Conservation (phyloP, 1,140 invertebrate species). For the Platyscapa corneri region DNA sequence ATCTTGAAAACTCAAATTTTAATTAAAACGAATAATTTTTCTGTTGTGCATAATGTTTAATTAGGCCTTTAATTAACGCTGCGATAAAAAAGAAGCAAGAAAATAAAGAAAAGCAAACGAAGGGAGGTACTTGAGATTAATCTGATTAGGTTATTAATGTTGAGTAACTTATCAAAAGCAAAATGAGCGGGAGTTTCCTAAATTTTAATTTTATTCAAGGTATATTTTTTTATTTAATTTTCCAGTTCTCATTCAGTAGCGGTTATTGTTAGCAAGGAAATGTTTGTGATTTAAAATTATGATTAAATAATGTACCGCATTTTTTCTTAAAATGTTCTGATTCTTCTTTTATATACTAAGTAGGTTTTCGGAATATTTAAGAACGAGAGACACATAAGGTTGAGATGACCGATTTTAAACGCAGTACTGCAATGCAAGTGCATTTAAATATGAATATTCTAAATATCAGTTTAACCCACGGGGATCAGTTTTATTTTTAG, state of each 20-base stretch:
- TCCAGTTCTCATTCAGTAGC: background rate
- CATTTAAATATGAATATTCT: background rate
- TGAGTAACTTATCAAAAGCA: too few relatives aligned
- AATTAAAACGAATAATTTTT: too few relatives aligned
- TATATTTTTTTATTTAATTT: background rate
- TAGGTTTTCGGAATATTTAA: background rate
- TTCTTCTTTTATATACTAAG: background rate
- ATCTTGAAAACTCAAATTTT: too few relatives aligned
- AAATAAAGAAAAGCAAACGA: too few relatives aligned
- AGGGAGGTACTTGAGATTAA: too few relatives aligned
- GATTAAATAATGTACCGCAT: background rate
- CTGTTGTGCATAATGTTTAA: too few relatives aligned
- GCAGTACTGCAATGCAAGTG: background rate
- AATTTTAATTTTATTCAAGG: background rate
- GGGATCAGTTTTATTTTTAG: background rate
- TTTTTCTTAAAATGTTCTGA: background rate
- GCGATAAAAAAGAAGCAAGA: too few relatives aligned
- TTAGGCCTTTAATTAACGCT: too few relatives aligned
- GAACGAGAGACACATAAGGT: background rate
- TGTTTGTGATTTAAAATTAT: background rate
- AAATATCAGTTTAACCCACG: background rate
- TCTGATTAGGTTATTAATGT: background rate
- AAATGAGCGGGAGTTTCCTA: too few relatives aligned
- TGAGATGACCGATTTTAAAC: background rate
- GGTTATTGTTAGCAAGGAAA: background rate